Conservation (phyloP, 1,140 invertebrate species). For the Planococcus citri region DNA sequence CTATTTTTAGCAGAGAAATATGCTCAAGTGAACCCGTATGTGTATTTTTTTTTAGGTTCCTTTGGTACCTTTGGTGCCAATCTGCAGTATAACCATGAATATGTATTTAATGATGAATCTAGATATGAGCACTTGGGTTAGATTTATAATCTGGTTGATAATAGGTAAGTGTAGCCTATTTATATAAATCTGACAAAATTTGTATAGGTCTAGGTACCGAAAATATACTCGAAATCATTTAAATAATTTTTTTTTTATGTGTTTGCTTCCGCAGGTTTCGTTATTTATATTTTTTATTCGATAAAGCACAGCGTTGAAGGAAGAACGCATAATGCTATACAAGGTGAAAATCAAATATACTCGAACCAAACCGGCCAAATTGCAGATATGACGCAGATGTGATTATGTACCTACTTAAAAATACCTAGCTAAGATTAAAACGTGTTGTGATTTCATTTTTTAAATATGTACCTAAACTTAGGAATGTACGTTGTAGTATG, state of each 20-base stretch:
- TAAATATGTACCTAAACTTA: too few species aligned
- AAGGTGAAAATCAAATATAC: too few species aligned
- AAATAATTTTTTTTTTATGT: background rate
- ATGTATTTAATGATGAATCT: constrained; percentile 55
- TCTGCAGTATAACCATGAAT: constrained; percentile 51
- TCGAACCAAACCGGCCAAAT: too few species aligned
- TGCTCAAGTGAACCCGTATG: too few species aligned
- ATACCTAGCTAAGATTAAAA: too few species aligned
- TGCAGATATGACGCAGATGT: too few species aligned
- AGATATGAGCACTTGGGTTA: constrained; percentile 47
- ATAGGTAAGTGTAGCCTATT: constrained; percentile 30
- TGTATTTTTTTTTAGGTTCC: constrained; percentile 41
- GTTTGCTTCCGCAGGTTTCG: background rate
- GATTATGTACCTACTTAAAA: too few species aligned
- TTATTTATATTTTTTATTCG: background rate
- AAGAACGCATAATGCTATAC: too few species aligned
- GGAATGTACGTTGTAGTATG: too few species aligned
- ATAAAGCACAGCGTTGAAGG: too few species aligned
- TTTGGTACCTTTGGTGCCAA: constrained; percentile 52
- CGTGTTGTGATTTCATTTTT: too few species aligned
- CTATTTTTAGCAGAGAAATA: background rate
- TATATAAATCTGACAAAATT: background rate
- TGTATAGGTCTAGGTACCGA: too few species aligned
- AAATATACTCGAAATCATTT: background rate
- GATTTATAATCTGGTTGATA: constrained; percentile 49